Evolutionary conservation across 2,113 vertebrate species (phyloP), one percentile per base, ranked within the genome.

Genomic region (Ochotona princeps): DNA sequence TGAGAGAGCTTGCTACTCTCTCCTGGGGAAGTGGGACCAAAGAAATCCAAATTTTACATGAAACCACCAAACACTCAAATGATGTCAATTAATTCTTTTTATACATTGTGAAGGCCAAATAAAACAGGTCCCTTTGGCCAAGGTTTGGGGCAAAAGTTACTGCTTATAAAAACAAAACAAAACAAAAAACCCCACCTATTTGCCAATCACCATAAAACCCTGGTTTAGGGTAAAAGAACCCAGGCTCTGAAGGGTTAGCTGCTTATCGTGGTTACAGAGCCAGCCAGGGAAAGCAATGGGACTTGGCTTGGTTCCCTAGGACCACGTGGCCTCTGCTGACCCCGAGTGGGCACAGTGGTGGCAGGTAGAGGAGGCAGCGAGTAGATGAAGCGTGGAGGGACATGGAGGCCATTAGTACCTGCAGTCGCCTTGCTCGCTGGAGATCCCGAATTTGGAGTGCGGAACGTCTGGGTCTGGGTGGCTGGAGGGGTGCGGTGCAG

Each of bases 341-440:
- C 82, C 44, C 26, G 2, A 57, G n/a, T 44, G 38, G 51, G 80
- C 86, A 65, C 49, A 67, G 91, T 47, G 49, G 65, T 47, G 81
- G 82, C 82, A 67, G 92, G 85, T 21, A 54, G 25, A 26, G 32
- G 25, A 51, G 75, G 90, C 1, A 0, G 57, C 51, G 72, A 72
- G 69, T 13, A 63, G n/a, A 82, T 89, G 79, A 89, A 69, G 82
- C 2, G 38, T 26, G 87, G 91, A 92, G 88, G 60, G 2, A 97
- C 65, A 83, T 90, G 94, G 38, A 44, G 92, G 78, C 96, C 86
- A 0, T 28, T 2, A 76, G 97, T 98, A 98, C 98, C 98, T 98
- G 98, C 98, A 20, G 98, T 98, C 47, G 98, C 98, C 98, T 98
- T 98, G 98, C 98, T 97, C 51, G 97, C 98, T 0, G 98, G 92